phyloP scores from a whole-genome alignment of 1,140 invertebrate species.

The Akabosia matsudoensis region DNA sequence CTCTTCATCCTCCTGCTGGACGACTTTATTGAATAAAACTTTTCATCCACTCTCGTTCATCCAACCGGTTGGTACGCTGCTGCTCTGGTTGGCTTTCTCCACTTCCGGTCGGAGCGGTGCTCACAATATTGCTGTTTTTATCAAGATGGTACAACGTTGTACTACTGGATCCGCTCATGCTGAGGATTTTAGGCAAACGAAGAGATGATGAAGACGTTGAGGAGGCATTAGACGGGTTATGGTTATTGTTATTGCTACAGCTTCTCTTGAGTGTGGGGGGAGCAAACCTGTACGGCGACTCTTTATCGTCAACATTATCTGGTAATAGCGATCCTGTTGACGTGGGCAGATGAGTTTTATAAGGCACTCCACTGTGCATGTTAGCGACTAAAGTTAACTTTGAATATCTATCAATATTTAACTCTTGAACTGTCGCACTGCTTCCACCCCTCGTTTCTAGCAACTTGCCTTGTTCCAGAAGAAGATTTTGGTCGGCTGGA shows the following conservation, averaged over 20 bases:
- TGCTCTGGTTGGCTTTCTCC: background rate
- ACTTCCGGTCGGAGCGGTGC: background rate
- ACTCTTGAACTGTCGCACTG: background rate
- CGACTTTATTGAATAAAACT: slow-evolving; percentile 20
- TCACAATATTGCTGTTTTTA: background rate
- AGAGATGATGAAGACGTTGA: background rate
- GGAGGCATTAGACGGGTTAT: background rate
- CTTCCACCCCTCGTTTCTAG: too few species aligned
- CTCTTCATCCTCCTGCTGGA: background rate
- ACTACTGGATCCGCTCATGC: background rate
- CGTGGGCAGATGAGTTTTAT: background rate
- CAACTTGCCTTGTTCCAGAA: background rate
- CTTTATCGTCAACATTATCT: too few species aligned
- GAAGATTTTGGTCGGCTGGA: slow-evolving; percentile 8
- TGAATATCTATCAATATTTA: background rate
- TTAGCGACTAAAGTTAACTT: slow-evolving; percentile 14
- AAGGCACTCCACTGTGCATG: slow-evolving; percentile 5
- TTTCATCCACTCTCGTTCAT: slow-evolving; percentile 16
- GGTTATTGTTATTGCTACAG: background rate
- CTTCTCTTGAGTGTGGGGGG: slow-evolving; percentile 3
- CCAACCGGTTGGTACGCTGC: background rate
- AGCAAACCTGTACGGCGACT: background rate
- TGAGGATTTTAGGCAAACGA: background rate
- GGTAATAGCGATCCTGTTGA: background rate
- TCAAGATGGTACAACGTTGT: too few species aligned